Evolutionary conservation across 2,888 invertebrate genomes (phyloP), one percentile per base, ranked within the genome.

Genomic region (Thymelicus acteon): DNA sequence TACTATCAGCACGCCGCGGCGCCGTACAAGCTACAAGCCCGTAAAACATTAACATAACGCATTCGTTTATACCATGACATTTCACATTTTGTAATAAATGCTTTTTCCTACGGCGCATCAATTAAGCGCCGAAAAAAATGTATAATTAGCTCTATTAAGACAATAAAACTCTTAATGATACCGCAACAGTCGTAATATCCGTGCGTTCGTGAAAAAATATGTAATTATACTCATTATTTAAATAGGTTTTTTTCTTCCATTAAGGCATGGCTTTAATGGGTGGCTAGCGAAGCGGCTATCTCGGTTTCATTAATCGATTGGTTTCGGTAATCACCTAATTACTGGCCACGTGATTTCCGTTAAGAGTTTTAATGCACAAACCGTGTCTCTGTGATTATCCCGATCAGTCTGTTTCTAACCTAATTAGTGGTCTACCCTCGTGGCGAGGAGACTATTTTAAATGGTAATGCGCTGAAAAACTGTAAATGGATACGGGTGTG

Each of bases 111-210:
- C 89, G 82, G 87, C 87, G 90, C 91, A 89, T 93, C 93, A 92
- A 93, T 93, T 92, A 92, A 90, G 85, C 85, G 83, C 91, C 93
- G 91, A 92, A 92, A 93, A 92, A 93, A 93, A 93, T 91, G 86
- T 92, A 91, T 93, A 93, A 93, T 93, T 92, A 93, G 91, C 83
- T 91, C 90, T 92, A 93, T 93, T 92, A 93, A 93, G 91, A 93
- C 93, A 93, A 93, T 93, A 93, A 93, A 93, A 92, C 84, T 91
- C 91, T 92, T 93, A 92, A 93, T 93, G 93, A 93, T 91, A 91
- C 92, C 89, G 91, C 92, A 90, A 90, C 91, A 91, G 86, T 82
- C 86, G 90, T 91, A 90, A 91, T 90, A 88, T 90, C 89, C 89
- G 91, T 92, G 88, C 84, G 88, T 89, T 91, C 85, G 90, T 92